phyloP scores from a whole-genome alignment of 2,113 vertebrate genomes.

The Paracyprichromis sp. region DNA sequence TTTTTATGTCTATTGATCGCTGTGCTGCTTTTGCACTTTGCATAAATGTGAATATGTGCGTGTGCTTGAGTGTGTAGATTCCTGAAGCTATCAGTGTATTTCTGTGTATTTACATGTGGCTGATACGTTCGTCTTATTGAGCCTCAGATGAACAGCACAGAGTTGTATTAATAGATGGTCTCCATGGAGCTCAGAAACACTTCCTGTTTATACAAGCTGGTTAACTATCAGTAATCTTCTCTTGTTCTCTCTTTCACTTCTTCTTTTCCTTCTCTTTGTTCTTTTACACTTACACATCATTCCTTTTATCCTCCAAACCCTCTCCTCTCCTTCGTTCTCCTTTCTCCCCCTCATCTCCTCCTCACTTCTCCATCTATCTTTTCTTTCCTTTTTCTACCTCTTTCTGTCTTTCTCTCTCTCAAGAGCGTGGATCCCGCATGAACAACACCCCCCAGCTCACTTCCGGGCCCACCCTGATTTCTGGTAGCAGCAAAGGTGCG shows the following conservation, averaged over 20 bases:
- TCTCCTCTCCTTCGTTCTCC: neutral
- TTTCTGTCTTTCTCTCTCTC: neutral
- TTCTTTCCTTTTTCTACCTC: neutral
- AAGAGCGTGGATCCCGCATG: conserved; percentile 70
- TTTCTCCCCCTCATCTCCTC: too few species aligned
- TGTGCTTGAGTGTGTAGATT: neutral
- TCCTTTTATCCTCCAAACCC: neutral
- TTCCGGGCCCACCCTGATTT: conserved; percentile 61
- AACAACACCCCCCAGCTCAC: conserved; percentile 71
- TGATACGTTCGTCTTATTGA: conserved; percentile 16
- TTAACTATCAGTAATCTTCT: neutral
- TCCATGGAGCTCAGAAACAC: conserved; percentile 47
- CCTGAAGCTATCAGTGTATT: conserved; percentile 15
- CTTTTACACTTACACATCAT: accelerated
- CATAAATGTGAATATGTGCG: conserved; percentile 25
- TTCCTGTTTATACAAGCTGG: conserved; percentile 3
- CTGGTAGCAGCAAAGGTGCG: conserved; percentile 30
- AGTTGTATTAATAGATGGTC: conserved; percentile 45
- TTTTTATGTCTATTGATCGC: conserved; percentile 32
- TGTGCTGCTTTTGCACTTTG: conserved; percentile 47
- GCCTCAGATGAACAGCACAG: neutral
- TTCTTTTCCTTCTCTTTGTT: neutral
- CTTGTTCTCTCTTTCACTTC: neutral
- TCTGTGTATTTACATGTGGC: conserved; percentile 39
- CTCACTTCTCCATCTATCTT: neutral